Evolutionary conservation across 1,140 invertebrate genomes (phyloP), one percentile per base, ranked within the genome.

Genomic region (Ericerus pela): DNA sequence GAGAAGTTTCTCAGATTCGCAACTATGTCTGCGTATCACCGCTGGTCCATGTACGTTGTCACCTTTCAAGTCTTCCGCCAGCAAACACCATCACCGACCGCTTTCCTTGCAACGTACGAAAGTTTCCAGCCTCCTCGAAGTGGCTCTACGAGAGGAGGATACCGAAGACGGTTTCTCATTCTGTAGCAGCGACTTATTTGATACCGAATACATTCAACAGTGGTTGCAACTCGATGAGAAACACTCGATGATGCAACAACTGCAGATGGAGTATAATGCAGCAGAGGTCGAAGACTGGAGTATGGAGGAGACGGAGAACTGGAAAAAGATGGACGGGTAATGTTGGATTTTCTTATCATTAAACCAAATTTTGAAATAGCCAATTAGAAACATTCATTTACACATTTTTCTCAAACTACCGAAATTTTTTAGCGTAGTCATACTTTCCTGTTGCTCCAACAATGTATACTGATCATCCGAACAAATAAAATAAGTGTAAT

Each of bases 211-310:
- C 60, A 78, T 84, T 28, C 80, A 83, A 65, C 80, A 82, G 60
- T 84, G 82, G 82, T 67, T 84, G 28, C 73, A 70, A 63, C 66
- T 83, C 60, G 82, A 84, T 63, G 80, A 83, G 58, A 77, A 79
- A 0, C 70, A 79, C 60, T 79, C 77, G 56, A 75, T 76, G 1
- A 61, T 78, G 24, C 79, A 80, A 62, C 76, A 81, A 59, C 26
- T 47, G 16, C 80, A 82, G 63, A 69, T 82, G 59, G 80, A 83
- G 64, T 84, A 84, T 62, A 81, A 84, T 64, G 74, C 77, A 60
- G 77, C 81, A 4, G 83, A 85, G 67, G 67, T 85, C 53, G 82
- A 85, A 70, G 82, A 85, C 64, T 85, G 83, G 83, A 84, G 79
- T 64, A 75, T 85, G 66, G 63, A 65, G 27, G 61, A 60, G 31